Evolutionary conservation across 2,113 vertebrate genomes (phyloP).

Genomic region (Odocoileus virginianus): DNA sequence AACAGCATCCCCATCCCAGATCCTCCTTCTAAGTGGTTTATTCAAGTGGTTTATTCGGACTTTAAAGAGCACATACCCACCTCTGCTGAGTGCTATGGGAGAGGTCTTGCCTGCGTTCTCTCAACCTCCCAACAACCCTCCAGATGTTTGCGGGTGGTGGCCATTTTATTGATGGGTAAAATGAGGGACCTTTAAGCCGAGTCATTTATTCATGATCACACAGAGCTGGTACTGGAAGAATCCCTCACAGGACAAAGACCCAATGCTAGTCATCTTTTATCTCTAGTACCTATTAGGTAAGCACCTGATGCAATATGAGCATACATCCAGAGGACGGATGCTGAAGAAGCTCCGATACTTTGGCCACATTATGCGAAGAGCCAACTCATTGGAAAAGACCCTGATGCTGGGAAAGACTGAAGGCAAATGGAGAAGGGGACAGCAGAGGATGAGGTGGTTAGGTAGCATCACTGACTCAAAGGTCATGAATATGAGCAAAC

Average conservation of each 20-base stretch:
- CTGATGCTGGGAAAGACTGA: neutral
- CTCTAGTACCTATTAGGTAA: neutral
- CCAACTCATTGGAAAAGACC: neutral
- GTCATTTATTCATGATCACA: neutral
- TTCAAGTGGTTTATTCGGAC: neutral
- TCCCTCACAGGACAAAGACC: no score
- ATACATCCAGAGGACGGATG: neutral
- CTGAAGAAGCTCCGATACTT: neutral
- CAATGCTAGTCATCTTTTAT: rapidly evolving
- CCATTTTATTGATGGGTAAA: neutral
- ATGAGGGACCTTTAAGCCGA: neutral
- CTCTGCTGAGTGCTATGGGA: rapidly evolving
- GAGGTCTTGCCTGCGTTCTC: rapidly evolving
- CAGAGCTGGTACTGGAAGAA: neutral
- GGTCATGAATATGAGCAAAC: neutral
- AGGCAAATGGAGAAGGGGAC: neutral
- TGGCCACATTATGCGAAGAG: neutral
- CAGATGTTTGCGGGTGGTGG: neutral
- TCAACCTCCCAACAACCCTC: no score
- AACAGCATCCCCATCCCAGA: neutral
- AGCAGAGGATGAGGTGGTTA: neutral
- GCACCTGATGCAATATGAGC: neutral
- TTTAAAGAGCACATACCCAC: neutral
- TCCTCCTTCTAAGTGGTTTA: neutral
- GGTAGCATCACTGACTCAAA: neutral